Base-by-base conservation (phyloP, 2,888 invertebrate genomes). In the Tetranychus truncatus region DNA sequence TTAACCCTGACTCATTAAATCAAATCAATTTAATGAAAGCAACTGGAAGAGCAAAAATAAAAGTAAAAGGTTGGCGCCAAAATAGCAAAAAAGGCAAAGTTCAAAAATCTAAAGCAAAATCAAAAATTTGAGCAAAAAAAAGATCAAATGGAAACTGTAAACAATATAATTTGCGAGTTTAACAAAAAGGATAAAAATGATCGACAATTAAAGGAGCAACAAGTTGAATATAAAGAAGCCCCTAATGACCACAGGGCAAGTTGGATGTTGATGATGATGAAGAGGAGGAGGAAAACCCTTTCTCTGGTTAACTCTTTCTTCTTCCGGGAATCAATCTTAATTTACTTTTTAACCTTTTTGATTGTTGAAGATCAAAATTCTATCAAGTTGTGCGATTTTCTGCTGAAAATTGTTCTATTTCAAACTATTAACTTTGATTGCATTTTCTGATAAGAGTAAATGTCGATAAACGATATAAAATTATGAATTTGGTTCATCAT, bases 261-360 rank as follows among this genome's bases (percentile, higher is more conserved):
- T 11, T 11, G 11, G 6, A 46, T 46, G 46, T 2, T 69, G 69
- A 69, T 24, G 69, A 24, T 24, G 24, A 69, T 20, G 69, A 69
- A 15, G 69, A 69, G 9, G 9, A 20, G 69, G 21, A 69, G 69
- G 24, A 69, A n/a, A 69, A 69, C 1, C 69, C 21, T 69, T 11
- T 69, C 24, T 69, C 21, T 34, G 34, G 11, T 69, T 69, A 24
- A 24, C 24, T 20, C 69, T 69, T 69, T 55, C 55, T 55, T 55
- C 55, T 55, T 55, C 55, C 55, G 55, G 55, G 55, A 55, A 55
- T 55, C 55, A 55, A 55, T 55, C 55, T 55, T 55, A 55, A 55
- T 55, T 55, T 55, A 55, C 55, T 55, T 55, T 55, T 55, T 55
- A 55, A 55, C 55, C 55, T 55, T 55, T 55, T 55, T 55, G 11